Evolutionary conservation across 2,888 invertebrate genomes (phyloP).

Genomic region (Meghimatium bilineatum): DNA sequence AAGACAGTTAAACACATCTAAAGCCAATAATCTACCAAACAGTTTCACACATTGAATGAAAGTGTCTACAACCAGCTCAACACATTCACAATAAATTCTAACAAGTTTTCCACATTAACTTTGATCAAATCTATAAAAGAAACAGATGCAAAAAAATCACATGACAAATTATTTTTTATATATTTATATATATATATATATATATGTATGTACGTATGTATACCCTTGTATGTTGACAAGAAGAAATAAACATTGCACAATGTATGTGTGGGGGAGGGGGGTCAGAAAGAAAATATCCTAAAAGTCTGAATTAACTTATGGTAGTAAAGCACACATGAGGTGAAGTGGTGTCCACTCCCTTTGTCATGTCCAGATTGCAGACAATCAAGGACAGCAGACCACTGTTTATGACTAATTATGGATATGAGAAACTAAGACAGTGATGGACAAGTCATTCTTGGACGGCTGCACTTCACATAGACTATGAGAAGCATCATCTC

Average conservation of each 20-base stretch:
- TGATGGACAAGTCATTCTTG: background rate
- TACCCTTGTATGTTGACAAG: background rate
- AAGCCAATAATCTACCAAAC: too few species aligned
- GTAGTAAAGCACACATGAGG: background rate
- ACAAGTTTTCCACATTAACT: too few species aligned
- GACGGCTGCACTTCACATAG: background rate
- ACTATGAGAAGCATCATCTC: too few species aligned
- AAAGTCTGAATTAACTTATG: background rate
- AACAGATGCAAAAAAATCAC: too few species aligned
- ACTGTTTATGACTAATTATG: background rate
- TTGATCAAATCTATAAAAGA: too few species aligned
- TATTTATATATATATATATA: background rate
- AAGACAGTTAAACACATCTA: too few species aligned
- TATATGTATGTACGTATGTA: background rate
- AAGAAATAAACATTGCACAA: slow-evolving; percentile 15
- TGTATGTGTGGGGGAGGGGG: too few species aligned
- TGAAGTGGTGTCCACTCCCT: background rate
- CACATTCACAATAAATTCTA: too few species aligned
- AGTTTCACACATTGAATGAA: too few species aligned
- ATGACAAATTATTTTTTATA: background rate
- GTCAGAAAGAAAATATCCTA: background rate
- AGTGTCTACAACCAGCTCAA: too few species aligned
- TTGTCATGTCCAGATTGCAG: background rate
- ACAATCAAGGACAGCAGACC: background rate
- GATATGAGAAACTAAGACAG: background rate